Evolutionary conservation across 2,113 vertebrate genomes (phyloP).

Genomic region (Rattus rattus): DNA sequence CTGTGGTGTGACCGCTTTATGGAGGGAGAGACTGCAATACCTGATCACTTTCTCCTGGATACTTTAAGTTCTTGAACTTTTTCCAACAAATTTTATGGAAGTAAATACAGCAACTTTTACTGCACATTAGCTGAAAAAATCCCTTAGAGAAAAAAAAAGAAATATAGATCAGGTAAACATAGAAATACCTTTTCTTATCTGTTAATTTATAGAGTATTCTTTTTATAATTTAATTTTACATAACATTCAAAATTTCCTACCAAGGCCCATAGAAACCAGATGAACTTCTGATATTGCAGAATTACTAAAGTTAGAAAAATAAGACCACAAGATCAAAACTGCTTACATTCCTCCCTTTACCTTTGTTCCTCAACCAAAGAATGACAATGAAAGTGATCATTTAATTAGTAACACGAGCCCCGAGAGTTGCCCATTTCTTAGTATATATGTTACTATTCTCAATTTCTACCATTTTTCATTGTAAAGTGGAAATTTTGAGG

Average conservation of each 20-base stretch:
- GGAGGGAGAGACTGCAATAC: constrained; percentile 50
- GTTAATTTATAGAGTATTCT: background rate
- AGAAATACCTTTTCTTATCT: background rate
- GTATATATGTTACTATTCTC: constrained; percentile 28
- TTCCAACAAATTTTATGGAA: constrained; percentile 83
- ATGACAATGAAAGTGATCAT: background rate
- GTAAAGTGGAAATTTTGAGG: background rate
- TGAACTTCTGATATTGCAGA: background rate
- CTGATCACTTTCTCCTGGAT: constrained; percentile 79
- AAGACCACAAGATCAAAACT: constrained; percentile 15
- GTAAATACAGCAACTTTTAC: constrained; percentile 80
- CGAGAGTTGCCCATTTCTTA: background rate
- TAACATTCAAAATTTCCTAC: constrained; percentile 20
- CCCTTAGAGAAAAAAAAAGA: constrained; percentile 68
- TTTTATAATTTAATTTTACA: background rate
- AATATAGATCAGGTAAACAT: background rate
- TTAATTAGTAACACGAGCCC: constrained; percentile 32
- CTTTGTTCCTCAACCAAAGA: background rate
- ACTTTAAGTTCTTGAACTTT: constrained; percentile 81
- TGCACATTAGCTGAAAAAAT: constrained; percentile 81
- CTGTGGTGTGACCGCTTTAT: background rate
- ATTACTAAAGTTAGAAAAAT: constrained; percentile 20
- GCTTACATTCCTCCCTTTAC: background rate
- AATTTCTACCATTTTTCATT: background rate
- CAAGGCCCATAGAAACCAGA: background rate